phyloP scores from a whole-genome alignment of 2,888 invertebrate genomes.

The Caenorhabditis wallacei region DNA sequence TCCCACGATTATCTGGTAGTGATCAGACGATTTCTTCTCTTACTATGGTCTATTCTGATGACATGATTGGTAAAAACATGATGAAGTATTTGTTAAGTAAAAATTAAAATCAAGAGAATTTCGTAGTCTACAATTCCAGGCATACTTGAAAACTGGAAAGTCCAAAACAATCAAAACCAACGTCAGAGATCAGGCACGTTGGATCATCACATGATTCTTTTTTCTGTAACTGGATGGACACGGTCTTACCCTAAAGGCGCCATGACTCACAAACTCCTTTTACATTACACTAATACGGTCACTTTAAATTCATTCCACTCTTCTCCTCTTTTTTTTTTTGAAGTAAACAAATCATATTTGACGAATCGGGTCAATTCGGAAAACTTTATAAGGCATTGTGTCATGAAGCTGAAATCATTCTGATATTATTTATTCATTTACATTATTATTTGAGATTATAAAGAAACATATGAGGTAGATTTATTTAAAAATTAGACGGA shows the following conservation, averaged over 20 bases:
- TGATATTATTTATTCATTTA: background rate
- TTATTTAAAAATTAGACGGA: too few relatives aligned
- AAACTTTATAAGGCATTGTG: background rate
- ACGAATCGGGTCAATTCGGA: slow-evolving; percentile 4
- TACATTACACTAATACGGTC: slow-evolving; percentile 24
- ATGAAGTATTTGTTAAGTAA: too few relatives aligned
- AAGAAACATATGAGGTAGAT: background rate
- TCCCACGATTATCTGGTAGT: too few relatives aligned
- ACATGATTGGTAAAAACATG: too few relatives aligned
- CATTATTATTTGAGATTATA: too few relatives aligned
- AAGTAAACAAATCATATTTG: slow-evolving; percentile 23
- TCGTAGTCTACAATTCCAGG: slow-evolving; percentile 30
- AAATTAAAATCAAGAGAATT: background rate
- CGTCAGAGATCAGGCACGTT: slow-evolving; percentile 18
- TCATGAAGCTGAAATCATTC: slow-evolving; percentile 5
- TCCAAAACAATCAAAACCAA: slow-evolving; percentile 30
- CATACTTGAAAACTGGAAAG: slow-evolving; percentile 43
- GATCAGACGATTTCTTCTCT: too few relatives aligned
- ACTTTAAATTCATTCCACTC: slow-evolving; percentile 9
- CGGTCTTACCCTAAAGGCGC: slow-evolving; percentile 12
- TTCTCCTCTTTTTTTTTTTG: background rate
- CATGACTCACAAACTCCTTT: slow-evolving; percentile 39
- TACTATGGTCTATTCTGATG: too few relatives aligned
- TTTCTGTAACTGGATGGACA: slow-evolving; percentile 31
- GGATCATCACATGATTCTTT: slow-evolving; percentile 34